These are phyloP conservation scores for Hirtodrosophila trivittata DNA, from an alignment of 2,888 invertebrate genomes.

Conservation along the genomic window DNA sequence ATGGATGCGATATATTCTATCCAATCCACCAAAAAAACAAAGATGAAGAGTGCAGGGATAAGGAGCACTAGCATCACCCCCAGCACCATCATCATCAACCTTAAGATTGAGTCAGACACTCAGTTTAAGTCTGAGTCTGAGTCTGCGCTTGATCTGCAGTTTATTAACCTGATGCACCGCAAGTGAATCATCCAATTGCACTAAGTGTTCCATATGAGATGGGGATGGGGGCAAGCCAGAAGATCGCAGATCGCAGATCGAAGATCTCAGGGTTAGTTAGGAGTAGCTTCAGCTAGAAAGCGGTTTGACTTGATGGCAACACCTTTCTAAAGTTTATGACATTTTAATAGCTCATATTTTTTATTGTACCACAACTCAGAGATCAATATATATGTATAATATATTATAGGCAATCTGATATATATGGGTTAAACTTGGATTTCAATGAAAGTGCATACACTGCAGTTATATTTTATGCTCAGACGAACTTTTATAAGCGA, in stretches of 20 bases:
- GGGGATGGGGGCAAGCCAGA: conserved; percentile 10
- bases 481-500: too few species aligned
- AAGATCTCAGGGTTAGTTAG: too few species aligned
- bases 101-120: too few species aligned
- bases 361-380: neutral
- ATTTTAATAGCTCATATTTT: neutral
- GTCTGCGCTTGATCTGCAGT: conserved; percentile 31
- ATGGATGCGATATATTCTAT: conserved; percentile 73
- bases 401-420: too few species aligned
- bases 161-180: conserved; percentile 49
- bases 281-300: conserved; percentile 15
- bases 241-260: neutral
- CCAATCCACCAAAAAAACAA: conserved; percentile 29
- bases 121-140: too few species aligned
- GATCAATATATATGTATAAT: neutral
- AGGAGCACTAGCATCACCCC: neutral
- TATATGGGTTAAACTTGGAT: too few species aligned
- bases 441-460: too few species aligned
- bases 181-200: conserved; percentile 38
- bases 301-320: conserved; percentile 16
- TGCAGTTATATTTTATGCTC: too few species aligned
- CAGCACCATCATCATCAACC: too few species aligned
- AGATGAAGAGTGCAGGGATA: neutral
- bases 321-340: conserved; percentile 14
- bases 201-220: neutral